Base-by-base conservation (phyloP, 2,888 invertebrate species). In the Rotaria sp. region DNA sequence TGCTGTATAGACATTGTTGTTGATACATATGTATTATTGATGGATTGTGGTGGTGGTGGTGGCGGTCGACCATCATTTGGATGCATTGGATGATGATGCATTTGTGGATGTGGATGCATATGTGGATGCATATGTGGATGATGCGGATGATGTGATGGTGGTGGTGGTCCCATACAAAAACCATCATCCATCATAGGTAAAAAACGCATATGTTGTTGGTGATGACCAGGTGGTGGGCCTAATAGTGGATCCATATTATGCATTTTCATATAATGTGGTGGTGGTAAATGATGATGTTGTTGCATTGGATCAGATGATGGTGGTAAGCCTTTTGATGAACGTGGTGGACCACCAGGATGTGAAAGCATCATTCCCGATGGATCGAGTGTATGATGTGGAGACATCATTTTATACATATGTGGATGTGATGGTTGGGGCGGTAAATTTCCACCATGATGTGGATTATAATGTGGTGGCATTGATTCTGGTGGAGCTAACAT, bases 1-100 rank as follows among this genome's bases (percentile, higher is more conserved):
- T 92, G 92, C 88, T 92, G 92, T 86, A 92, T 92, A 84, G 92
- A 91, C 91, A 92, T 91, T 57, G 91, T 92, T 52, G 92, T 91
- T 89, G 92, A 92, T 84, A 92, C 92, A 88, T 90, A 92, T 7
- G 92, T 92, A 89, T 92, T 92, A 89, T 92, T 92, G 50, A 92
- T 92, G 87, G 91, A 91, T 35, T 67, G 67, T 35, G 67, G 67
- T 0, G 35, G 52, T 4, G 15, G 55, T 55, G 55, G 26, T 24
- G 89, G 90, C 87, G 90, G 91, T n/a, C 80, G 80, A 80, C 45
- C 45, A 45, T 80, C 80, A n/a, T 10, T 90, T 13, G 80, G 80
- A 80, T 80, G 80, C 45, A 80, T 45, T 45, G 67, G 67, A 52
- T 67, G 67, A 35, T 18, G 21, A 67, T 67, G 67, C 67, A 67